Base-by-base conservation (phyloP, 2,797 vertebrate genomes). In the Tapirus indicus region DNA sequence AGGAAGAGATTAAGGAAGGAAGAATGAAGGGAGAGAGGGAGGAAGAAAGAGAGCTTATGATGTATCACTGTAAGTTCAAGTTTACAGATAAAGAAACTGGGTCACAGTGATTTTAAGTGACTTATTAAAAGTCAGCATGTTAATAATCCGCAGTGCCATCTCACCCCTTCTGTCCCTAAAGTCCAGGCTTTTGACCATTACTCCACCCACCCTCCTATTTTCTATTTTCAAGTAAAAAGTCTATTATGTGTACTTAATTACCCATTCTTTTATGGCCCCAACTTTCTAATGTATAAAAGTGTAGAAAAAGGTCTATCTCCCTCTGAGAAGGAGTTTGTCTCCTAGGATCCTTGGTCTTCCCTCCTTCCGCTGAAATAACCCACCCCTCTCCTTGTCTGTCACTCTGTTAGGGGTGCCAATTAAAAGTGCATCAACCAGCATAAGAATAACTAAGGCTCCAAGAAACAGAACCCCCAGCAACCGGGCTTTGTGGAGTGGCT, bases 361-460 rank as follows among this genome's bases (percentile, higher is more conserved):
- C 83, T 56, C 87, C 78, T 68, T 41, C 32, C 21, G 29, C 49
- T 54, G 64, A 94, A 83, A 68, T 72, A 86, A 56, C 35, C 21
- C 68, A 47, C 78, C 27, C 49, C 58, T 94, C 60, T 44, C 80
- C 64, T 29, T 27, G 20, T n/a, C 95, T 71, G 18, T 96, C 74
- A 44, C 96, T 44, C 56, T 79, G 44, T 72, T 94, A 95, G 72
- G 88, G 52, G 6, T 56, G 17, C 44, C 86, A 75, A 94, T 96
- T 78, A 92, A 94, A 98, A 98, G 97, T 38, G 23, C 23, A 68
- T 93, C 94, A 49, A 13, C 41, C 35, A 56, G 47, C 32, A 7
- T 41, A 64, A 75, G 62, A 72, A 78, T 47, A 68, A 69, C 52
- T 0, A 10, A 93, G 93, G 75, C 54, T 71, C 94, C 21, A 5